phyloP scores from a whole-genome alignment of 2,113 vertebrate genomes.

The Zapus hudsonius region DNA sequence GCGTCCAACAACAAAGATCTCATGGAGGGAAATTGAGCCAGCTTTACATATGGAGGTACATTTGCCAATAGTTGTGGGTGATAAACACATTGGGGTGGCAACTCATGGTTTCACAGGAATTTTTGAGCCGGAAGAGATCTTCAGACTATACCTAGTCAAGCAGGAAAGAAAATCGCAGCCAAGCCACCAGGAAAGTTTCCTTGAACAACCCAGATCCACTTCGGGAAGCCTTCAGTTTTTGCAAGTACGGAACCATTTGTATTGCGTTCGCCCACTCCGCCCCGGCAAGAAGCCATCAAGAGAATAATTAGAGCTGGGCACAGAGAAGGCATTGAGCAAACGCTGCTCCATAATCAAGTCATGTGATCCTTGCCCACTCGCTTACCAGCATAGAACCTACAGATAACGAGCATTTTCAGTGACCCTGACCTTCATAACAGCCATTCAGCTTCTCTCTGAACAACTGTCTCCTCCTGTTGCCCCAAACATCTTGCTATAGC shows the following conservation, averaged over 20 bases:
- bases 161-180: conserved; percentile 31
- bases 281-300: conserved; percentile 6
- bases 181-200: background rate
- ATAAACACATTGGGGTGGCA: rapidly evolving
- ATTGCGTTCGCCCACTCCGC: conserved; percentile 46
- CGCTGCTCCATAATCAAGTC: conserved; percentile 58
- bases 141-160: background rate
- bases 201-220: background rate
- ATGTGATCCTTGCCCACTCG: background rate
- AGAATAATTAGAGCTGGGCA: conserved; percentile 22
- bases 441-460: background rate
- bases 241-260: background rate
- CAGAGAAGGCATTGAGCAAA: conserved; percentile 26
- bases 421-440: background rate
- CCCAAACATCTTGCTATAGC: background rate
- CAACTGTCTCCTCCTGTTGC: background rate
- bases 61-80: background rate
- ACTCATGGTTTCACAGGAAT: background rate
- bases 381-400: background rate
- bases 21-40: background rate
- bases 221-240: background rate
- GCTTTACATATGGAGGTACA: background rate
- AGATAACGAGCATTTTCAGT: background rate
- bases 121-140: background rate
- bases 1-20: conserved; percentile 15